Percentiles rank a stretch among this genome's conserved stretches.
These are phyloP conservation scores for Mellivora capensis DNA, from an alignment of 2,113 vertebrate genomes.

Conservation along the genomic window DNA sequence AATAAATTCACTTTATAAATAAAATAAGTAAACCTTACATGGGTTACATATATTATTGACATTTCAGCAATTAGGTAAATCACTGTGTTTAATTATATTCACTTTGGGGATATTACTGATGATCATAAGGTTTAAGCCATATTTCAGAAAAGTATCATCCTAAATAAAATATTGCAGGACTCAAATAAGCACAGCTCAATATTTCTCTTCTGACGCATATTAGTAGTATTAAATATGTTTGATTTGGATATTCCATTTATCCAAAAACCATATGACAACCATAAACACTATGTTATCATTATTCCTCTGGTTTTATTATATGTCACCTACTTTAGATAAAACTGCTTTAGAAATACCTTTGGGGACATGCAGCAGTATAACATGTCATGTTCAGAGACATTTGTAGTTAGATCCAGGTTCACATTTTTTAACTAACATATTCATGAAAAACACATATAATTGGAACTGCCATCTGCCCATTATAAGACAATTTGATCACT, in stretches of 20 bases:
- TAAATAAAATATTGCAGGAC: neutral
- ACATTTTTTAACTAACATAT: neutral
- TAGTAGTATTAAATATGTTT: neutral
- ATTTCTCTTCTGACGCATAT: neutral
- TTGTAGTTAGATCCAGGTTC: neutral
- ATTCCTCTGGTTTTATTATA: neutral
- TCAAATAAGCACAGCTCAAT: neutral
- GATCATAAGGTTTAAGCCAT: neutral
- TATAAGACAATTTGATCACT: neutral
- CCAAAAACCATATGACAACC: neutral
- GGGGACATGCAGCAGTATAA: neutral
- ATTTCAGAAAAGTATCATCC: neutral
- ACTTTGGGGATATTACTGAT: neutral
- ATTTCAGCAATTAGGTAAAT: neutral
- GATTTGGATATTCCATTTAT: neutral
- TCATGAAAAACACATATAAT: conserved; percentile 32
- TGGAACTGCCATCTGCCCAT: conserved; percentile 18
- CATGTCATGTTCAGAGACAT: neutral
- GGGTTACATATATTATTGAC: neutral
- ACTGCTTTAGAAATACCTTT: conserved; percentile 3
- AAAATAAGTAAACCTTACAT: neutral
- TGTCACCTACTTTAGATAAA: neutral
- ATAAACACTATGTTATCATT: neutral
- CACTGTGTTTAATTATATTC: neutral
- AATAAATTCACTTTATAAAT: neutral